Conservation (phyloP, 2,888 invertebrate genomes). For the Lasioglossum marginatum region DNA sequence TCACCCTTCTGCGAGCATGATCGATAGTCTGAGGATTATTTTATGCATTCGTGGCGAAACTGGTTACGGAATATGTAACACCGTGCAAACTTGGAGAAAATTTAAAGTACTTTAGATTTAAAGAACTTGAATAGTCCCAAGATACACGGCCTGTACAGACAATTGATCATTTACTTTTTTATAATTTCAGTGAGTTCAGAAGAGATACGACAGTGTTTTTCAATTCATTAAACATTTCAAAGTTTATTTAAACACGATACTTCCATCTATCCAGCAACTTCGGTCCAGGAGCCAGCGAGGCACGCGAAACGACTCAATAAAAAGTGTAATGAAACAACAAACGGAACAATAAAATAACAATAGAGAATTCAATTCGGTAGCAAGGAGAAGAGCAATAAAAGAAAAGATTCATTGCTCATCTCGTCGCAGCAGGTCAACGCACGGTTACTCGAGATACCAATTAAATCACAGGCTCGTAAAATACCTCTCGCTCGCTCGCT, state of each 20-base stretch:
- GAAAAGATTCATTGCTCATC: not conserved
- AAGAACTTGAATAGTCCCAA: no score
- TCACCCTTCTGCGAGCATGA: not conserved
- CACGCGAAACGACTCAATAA: not conserved
- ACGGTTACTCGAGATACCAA: not conserved
- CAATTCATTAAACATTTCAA: not conserved
- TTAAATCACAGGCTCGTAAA: constrained; percentile 22
- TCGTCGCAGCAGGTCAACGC: not conserved
- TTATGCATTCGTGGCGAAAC: not conserved
- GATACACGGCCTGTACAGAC: not conserved
- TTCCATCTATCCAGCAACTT: not conserved
- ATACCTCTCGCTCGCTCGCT: not conserved
- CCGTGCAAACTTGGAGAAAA: no score
- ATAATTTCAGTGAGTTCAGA: not conserved
- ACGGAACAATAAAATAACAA: not conserved
- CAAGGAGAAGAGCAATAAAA: not conserved
- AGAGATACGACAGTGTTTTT: not conserved
- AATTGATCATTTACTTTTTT: no score
- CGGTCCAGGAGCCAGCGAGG: not conserved
- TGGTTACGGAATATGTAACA: not conserved
- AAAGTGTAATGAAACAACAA: not conserved
- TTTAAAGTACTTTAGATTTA: not conserved
- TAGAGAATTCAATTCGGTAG: not conserved
- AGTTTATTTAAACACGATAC: not conserved
- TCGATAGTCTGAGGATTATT: not conserved